Base-by-base conservation (phyloP, 2,113 vertebrate species). In the Ageneiosus marmoratus region DNA sequence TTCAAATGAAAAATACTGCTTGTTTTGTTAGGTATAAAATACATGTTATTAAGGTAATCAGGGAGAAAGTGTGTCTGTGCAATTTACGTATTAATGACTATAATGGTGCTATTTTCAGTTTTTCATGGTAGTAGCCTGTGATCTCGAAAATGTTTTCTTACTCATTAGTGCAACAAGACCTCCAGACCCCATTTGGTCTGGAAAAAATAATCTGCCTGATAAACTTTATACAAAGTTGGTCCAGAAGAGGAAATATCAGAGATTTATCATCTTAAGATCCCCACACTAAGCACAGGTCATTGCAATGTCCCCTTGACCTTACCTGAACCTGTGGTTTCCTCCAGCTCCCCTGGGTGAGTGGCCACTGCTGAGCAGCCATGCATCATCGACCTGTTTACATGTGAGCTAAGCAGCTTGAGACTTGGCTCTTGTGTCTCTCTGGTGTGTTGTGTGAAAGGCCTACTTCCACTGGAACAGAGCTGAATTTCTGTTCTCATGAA, bases 371-470 rank as follows among this genome's bases (percentile, higher is more conserved):
- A 51, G 80, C 72, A 85, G 88, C 88, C 83, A 88, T 82, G 89
- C 88, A 89, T 90, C 90, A 93, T 89, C 63, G 78, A 89, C 85
- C 91, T 83, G 88, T 89, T 88, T 86, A 76, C 84, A 86, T 87
- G 81, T 83, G 88, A 87, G 82, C 87, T 84, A 78, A 72, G 56
- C 24, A 65, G 58, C 22, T 56, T 77, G 85, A 73, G 76, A n/a
- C 83, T 58, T 44, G 63, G 88, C 84, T 76, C 84, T 83, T 84
- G 84, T 81, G 83, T 89, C 84, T 90, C 87, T 80, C 63, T 85
- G 81, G 89, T 86, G 83, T 41, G 86, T 84, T 79, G 78, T 86
- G 89, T 81, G 83, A 89, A 88, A 90, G 81, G 84, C 85, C 83
- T 60, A 79, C 81, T 82, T 86, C 34, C 85, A 85, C 84, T 55